Evolutionary conservation across 1,140 invertebrate genomes (phyloP), one percentile per base, ranked within the genome.

Genomic region (Drosophila suzukii): DNA sequence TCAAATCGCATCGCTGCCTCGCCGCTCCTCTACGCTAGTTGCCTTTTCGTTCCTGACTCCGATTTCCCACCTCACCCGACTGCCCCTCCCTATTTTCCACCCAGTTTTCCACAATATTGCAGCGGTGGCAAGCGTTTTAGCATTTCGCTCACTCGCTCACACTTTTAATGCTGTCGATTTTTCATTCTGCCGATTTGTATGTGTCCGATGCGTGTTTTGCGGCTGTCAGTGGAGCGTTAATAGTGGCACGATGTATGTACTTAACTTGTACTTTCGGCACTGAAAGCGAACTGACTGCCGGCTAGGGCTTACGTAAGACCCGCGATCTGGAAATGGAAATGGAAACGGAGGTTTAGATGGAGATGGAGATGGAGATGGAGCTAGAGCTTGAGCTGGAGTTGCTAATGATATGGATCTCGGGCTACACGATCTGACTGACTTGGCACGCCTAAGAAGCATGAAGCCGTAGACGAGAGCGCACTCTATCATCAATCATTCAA

Each of bases 1-100:
- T 84, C 85, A 89, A 89, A 89, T 90, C 85, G 84, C 77, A 89
- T 89, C 84, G 74, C 85, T 89, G 84, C 81, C 82, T 89, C 80
- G 72, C 82, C 72, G 67, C 80, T 72, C 78, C 81, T 89, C 74
- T 84, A 89, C 85, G 84, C 84, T 81, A 59, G 77, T 78, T 89
- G 84, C 65, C 46, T 84, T 77, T 73, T 12, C 39, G 47, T 46
- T 55, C 38, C 39, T 34, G 49, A 20, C 34, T 57, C 43, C 15
- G 17, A 11, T 34, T 32, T 10, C 13, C 20, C 12, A 11, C 32
- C 32, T 50, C 24, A 38, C 39, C n/a, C 20, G 20, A 20, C 20
- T 20, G 20, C 20, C 20, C 20, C 20, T 20, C n/a, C 13, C 7
- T 6, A 8, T 8, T 43, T n/a, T 10, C 47, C 39, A 10, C 34